These are phyloP conservation scores for Clarias platycephalus DNA, from an alignment of 2,797 vertebrate species.

Conservation along the genomic window DNA sequence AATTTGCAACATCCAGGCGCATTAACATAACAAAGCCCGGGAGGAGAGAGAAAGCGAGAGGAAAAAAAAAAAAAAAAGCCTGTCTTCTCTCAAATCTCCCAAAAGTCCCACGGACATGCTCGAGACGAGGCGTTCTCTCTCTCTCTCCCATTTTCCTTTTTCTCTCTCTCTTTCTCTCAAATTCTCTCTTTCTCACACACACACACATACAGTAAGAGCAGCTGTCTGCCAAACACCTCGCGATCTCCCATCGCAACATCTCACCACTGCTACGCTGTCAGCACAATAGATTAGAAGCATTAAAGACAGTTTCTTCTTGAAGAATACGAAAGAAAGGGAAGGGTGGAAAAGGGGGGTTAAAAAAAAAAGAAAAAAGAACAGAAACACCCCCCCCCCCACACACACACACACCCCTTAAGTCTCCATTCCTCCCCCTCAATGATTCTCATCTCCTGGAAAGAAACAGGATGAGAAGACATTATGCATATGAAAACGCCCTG, in stretches of 20 bases:
- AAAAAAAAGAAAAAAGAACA: constrained; percentile 64
- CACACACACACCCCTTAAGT: constrained; percentile 2
- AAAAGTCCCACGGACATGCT: constrained; percentile 65
- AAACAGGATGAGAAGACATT: constrained; percentile 93
- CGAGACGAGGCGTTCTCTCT: constrained; percentile 55
- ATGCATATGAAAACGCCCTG: constrained; percentile 99
- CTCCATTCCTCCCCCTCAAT: constrained; percentile 39
- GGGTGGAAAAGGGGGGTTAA: constrained; percentile 58
- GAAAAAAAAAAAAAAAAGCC: constrained; percentile 73
- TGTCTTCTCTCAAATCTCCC: constrained; percentile 67
- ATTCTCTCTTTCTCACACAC: constrained; percentile 36
- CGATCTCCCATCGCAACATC: constrained; percentile 88
- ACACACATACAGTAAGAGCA: constrained; percentile 76
- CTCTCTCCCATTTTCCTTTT: constrained; percentile 25
- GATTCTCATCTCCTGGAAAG: constrained; percentile 83
- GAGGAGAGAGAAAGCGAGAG: constrained; percentile 67
- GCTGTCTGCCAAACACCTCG: constrained; percentile 89
- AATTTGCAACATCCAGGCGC: constrained; percentile 95
- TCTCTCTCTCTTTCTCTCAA: constrained; percentile 35
- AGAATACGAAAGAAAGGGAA: constrained; percentile 65
- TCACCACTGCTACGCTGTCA: constrained; percentile 78
- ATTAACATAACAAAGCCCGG: constrained; percentile 99
- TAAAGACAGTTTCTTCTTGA: constrained; percentile 88
- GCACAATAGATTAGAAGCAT: constrained; percentile 95
- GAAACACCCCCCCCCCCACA: constrained; percentile 49